Evolutionary conservation across 2,797 vertebrate species (phyloP).

Genomic region (Serranus cabrilla): DNA sequence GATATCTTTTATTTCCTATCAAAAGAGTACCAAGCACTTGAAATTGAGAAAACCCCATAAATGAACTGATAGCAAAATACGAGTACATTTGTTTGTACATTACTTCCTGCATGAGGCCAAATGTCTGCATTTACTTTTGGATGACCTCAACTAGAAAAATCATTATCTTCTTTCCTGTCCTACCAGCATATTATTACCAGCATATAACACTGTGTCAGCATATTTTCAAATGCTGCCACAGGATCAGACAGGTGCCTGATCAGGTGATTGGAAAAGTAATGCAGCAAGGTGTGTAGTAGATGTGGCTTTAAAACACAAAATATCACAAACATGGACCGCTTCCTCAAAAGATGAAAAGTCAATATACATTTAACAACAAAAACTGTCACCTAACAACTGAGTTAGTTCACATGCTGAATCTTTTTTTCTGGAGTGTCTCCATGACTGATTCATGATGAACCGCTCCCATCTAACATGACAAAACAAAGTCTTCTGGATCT

Average conservation of each 20-base stretch:
- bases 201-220: background rate
- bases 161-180: conserved; percentile 16
- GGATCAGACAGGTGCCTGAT: conserved; percentile 33
- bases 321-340: background rate
- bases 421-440: conserved; percentile 30
- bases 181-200: background rate
- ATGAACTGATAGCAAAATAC: too few species aligned
- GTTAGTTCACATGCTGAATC: background rate
- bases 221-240: conserved; percentile 2
- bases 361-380: background rate
- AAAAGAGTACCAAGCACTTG: too few species aligned
- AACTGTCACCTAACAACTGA: background rate
- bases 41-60: too few species aligned
- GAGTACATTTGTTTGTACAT: too few species aligned
- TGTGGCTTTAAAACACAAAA: background rate
- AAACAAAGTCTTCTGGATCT: conserved; percentile 49
- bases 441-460: conserved; percentile 35
- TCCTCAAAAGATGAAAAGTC: background rate
- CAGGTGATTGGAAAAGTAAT: background rate
- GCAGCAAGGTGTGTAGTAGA: conserved; percentile 12
- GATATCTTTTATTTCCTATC: too few species aligned
- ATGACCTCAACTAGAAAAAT: background rate
- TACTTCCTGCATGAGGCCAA: too few species aligned
- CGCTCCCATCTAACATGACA: conserved; percentile 57
- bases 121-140: conserved; percentile 4